Base-by-base conservation (phyloP, 2,888 invertebrate genomes). In the Dasypogon diadema region DNA sequence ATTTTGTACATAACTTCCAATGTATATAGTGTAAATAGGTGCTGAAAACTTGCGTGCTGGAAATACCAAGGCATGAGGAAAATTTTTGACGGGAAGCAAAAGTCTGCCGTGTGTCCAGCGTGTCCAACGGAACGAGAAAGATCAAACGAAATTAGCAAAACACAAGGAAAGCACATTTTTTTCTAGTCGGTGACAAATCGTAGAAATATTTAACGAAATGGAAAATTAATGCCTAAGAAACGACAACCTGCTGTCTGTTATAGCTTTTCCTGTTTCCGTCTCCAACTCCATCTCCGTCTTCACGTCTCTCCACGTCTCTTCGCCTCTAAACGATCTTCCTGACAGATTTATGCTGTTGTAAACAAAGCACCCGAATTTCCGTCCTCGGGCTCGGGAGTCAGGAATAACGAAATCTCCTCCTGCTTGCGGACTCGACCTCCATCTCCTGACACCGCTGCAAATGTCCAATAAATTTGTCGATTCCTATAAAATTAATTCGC, bases 21-120 rank as follows among this genome's bases (percentile, higher is more conserved):
- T 70, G 70, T 70, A 70, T 16, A 70, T 70, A 70, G 6, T 70
- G 70, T 70, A 70, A 54, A 70, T 70, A 70, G 4, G n/a, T 30
- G 54, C 70, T 34, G 54, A 16, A 54, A 34, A 68, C 6, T 18
- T 12, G 24, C 30, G 24, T 30, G 18, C 34, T 48, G 70, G 54
- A 21, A 54, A 34, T 46, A 16, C 54, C 6, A 34, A 21, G 16
- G 30, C 6, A 14, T 34, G 21, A 26, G 48, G 58, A 58, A n/a
- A n/a, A n/a, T n/a, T n/a, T n/a, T n/a, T n/a, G n/a, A n/a, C n/a
- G 34, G 34, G 5, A 30, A 30, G 34, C 6, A 12, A 12, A 6
- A 12, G 42, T 42, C 8, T 42, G 10, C 14, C 46, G 6, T 22
- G 65, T 46, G 46, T 14, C 46, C 48, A 65, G 16, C 22, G 65